These are phyloP conservation scores for Hypomecis punctinalis DNA, from an alignment of 2,888 invertebrate genomes.

Conservation along the genomic window DNA sequence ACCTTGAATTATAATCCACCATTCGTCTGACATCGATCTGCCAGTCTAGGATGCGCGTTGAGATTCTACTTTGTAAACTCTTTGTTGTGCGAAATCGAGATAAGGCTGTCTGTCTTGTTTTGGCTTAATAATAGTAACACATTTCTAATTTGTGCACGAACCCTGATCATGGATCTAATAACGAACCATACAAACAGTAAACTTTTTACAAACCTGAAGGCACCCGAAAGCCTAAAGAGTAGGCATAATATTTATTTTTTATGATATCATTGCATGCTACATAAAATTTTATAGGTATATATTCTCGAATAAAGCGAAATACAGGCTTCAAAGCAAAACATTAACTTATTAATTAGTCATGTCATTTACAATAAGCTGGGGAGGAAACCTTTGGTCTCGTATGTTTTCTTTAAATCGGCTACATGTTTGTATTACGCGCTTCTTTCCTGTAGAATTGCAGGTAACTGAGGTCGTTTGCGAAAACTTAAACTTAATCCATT, in stretches of 20 bases:
- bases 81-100: neutral
- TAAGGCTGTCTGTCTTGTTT: neutral
- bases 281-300: neutral
- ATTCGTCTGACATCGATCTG: neutral
- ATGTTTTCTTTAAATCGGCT: neutral
- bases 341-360: slow-evolving; percentile 4
- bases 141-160: no score
- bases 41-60: neutral
- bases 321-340: neutral
- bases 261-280: no score
- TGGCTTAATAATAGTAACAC: neutral
- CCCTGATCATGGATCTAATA: no score
- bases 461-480: slow-evolving; percentile 22
- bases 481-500: slow-evolving; percentile 19
- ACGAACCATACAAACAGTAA: no score
- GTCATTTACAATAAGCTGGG: slow-evolving; percentile 2
- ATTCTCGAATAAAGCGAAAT: neutral
- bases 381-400: neutral
- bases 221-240: no score
- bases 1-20: neutral
- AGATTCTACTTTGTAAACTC: neutral
- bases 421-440: neutral
- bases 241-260: no score
- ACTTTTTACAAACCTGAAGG: no score
- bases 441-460: slow-evolving; percentile 21